Evolutionary conservation across 2,888 invertebrate species (phyloP), one percentile per base, ranked within the genome.

Genomic region (Agriopis aurantiaria): DNA sequence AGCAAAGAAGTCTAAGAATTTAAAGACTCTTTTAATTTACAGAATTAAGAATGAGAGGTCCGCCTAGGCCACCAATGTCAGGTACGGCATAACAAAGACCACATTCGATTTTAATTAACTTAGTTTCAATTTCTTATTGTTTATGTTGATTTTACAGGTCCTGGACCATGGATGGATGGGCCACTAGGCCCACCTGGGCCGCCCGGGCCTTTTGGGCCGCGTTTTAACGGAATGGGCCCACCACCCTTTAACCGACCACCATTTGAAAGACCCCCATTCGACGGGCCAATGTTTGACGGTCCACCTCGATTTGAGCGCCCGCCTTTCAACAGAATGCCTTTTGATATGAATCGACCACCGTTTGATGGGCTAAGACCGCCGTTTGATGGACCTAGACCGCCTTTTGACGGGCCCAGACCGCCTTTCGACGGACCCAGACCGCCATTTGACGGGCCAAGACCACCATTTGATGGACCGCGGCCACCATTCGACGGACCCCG

Each of bases 121-220:
- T 51, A 3, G 5, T 0, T 45, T 60, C 0, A 6, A 33, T n/a
- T 7, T 17, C 67, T 68, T 11, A 69, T 55, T 41, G 9, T 48
- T 33, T 17, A 41, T 43, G 48, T 40, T 23, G 10, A 12, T 49
- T 69, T 74, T 79, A 55, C 65, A 72, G 66, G 63, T 51, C 51
- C 92, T 89, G 93, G 90, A 12, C 90, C 91, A 0, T 93, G 93
- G 92, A 88, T 95, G 94, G 95, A 93, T 71, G 94, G 95, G 92
- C 73, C 62, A 10, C 62, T 43, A 5, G 88, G 92, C 72, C 83
- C 89, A 33, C 82, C 88, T 14, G 85, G 86, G 8, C 79, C 83
- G 71, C 81, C 88, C 67, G 85, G 84, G 0, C 88, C 90, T 1
- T 91, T 90, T 72, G 91, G 90, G 14, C 91, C 92, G 4, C 84